A percentile compares a stretch with the other conserved stretches of the same genome.
Evolutionary conservation across 2,797 vertebrate genomes (phyloP).

Genomic region (Acanthurus lineatus): DNA sequence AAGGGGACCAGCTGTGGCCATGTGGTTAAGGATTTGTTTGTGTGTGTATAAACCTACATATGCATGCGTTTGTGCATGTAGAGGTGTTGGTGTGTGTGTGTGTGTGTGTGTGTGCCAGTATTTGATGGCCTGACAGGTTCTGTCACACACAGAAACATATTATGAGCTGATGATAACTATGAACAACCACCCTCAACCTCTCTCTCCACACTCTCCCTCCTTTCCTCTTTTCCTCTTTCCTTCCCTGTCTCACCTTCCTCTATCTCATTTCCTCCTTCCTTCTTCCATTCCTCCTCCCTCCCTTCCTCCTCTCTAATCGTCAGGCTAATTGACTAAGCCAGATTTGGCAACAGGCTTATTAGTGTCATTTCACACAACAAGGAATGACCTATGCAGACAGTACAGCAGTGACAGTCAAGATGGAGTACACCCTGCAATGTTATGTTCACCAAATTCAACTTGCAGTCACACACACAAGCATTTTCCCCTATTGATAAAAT

Average conservation of each 20-base stretch:
- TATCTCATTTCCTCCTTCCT: slow-evolving; percentile 18
- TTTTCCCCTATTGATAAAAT: slow-evolving; percentile 2
- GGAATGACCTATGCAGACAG: slow-evolving; percentile 64
- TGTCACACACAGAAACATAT: slow-evolving; percentile 56
- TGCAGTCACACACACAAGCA: neutral
- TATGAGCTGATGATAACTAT: slow-evolving; percentile 68
- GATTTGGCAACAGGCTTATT: slow-evolving; percentile 82
- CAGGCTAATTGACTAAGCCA: slow-evolving; percentile 80
- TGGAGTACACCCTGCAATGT: slow-evolving; percentile 21
- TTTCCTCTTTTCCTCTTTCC: neutral
- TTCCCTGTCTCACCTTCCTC: slow-evolving; percentile 9
- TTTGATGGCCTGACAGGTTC: slow-evolving; percentile 30
- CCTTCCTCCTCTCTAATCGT: slow-evolving; percentile 69
- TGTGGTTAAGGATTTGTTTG: slow-evolving; percentile 25
- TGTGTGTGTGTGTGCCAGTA: slow-evolving; percentile 20
- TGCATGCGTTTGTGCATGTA: neutral
- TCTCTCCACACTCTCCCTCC: slow-evolving; percentile 9
- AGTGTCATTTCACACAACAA: slow-evolving; percentile 75
- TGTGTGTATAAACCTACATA: neutral
- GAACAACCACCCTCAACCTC: slow-evolving; percentile 22
- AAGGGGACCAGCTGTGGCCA: slow-evolving; percentile 32
- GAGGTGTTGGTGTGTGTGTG: neutral
- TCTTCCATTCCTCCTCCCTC: slow-evolving; percentile 3
- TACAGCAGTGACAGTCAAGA: slow-evolving; percentile 50
- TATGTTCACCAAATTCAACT: slow-evolving; percentile 21